Percentiles rank a stretch among this genome's conserved stretches.
These are phyloP conservation scores for Papilio glaucus DNA, from an alignment of 1,140 invertebrate species.

Conservation along the genomic window DNA sequence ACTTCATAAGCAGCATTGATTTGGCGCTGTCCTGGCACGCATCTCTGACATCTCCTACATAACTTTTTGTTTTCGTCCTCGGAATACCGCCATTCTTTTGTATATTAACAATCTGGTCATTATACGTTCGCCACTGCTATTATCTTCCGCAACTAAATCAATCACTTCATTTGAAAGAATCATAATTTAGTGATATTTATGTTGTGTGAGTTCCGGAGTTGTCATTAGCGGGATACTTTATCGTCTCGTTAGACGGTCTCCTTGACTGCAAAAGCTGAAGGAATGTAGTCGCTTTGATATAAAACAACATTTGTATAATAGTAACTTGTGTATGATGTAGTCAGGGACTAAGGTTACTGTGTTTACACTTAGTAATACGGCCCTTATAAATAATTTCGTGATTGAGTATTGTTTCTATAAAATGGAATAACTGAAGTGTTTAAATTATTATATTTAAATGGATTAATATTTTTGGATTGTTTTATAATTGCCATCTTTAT, in stretches of 20 bases:
- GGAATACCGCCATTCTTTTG: no score
- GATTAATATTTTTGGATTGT: not conserved
- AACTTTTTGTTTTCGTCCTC: no score
- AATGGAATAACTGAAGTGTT: no score
- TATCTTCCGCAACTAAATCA: no score
- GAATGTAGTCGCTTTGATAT: not conserved
- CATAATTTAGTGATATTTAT: not conserved
- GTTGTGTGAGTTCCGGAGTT: not conserved
- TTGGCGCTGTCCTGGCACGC: no score
- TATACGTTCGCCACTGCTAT: no score
- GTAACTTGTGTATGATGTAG: not conserved
- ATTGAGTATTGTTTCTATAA: no score
- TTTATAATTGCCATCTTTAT: not conserved
- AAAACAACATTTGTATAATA: not conserved
- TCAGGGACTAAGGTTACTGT: not conserved
- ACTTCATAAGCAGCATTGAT: no score
- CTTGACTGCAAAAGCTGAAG: constrained; percentile 20
- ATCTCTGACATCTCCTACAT: no score
- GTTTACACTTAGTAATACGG: not conserved
- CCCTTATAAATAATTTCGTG: not conserved
- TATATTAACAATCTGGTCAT: no score
- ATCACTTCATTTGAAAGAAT: no score
- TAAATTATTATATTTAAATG: no score
- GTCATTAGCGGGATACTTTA: not conserved
- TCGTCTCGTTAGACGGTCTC: not conserved